A percentile compares a stretch with the other conserved stretches of the same genome.
These are phyloP conservation scores for Anastatus disparis DNA, from an alignment of 1,140 invertebrate genomes.

Conservation along the genomic window DNA sequence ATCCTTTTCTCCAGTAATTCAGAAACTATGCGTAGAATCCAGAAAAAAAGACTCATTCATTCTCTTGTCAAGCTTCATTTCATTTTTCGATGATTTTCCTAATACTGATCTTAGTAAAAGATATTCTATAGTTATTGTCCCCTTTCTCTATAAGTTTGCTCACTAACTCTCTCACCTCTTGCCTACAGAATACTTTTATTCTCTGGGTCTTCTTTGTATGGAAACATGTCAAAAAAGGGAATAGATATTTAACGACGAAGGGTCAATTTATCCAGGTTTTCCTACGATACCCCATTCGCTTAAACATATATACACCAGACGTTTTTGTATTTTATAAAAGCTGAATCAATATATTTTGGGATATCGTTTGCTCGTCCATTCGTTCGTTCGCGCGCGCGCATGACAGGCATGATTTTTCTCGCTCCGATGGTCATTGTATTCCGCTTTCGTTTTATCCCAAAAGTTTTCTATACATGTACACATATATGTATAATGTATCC, in stretches of 20 bases:
- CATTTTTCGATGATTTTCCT: conserved; percentile 17
- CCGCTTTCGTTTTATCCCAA: conserved; percentile 16
- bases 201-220: too few species aligned
- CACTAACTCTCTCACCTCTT: conserved; percentile 4
- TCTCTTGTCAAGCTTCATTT: neutral
- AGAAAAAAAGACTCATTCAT: neutral
- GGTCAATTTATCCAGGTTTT: conserved; percentile 65
- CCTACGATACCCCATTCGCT: too few species aligned
- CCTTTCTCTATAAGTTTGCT: too few species aligned
- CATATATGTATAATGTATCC: conserved; percentile 3
- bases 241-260: conserved; percentile 63
- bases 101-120: too few species aligned
- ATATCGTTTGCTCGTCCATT: conserved; percentile 45
- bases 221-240: conserved; percentile 61
- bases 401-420: conserved; percentile 53
- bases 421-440: conserved; percentile 50
- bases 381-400: conserved; percentile 44
- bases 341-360: too few species aligned
- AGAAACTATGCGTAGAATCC: neutral
- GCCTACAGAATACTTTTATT: conserved; percentile 40
- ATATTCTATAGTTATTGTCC: too few species aligned
- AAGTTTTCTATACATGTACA: neutral
- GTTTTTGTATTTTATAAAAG: too few species aligned
- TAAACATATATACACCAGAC: too few species aligned
- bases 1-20: neutral